Base-by-base conservation (phyloP, 2,888 invertebrate species). In the Nematopogon swammerdamellus region DNA sequence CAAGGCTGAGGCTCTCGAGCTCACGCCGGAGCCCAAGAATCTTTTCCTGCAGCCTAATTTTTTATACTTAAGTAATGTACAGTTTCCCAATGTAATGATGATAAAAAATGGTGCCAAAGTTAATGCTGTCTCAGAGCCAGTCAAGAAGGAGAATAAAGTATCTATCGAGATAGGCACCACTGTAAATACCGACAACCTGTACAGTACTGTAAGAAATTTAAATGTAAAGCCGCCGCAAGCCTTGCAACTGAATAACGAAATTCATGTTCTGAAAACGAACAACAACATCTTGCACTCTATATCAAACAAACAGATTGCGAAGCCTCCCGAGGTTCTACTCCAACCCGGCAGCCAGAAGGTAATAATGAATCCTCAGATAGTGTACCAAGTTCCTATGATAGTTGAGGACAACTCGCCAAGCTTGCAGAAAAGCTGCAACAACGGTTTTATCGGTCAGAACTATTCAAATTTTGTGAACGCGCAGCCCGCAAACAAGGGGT, bases 11-110 rank as follows among this genome's bases (percentile, higher is more conserved):
- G 70, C 68, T 19, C 3, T 57, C 52, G 59, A 16, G 56, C 57
- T 44, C 62, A 64, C 51, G 10, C 45, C 58, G 2, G 73, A 75
- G 50, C 54, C 66, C 4, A 76, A 72, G 55, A 77, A 68, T 54
- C 65, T 74, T 14, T 68, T 75, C 17, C 55, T 73, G 45, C 75
- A 77, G 56, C 72, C 79, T 18, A 80, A 77, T 58, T 70, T 74
- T 59, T 63, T 79, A 53, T 80, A 79, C 53, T 59, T 80, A 43
- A 73, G 74, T 54, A 80, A 80, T 52, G 68, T 77, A 1, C 76
- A 76, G 53, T 71, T 76, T 54, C 74, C 75, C n/a, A 79, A 77
- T 57, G 58, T 77, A 45, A 76, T 77, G 75, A 72, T 77, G 70
- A 68, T 75, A 44, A 76, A 74, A 58, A 76, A 70, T 52, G 70